Evolutionary conservation across 2,888 invertebrate genomes (phyloP).

Genomic region (Suillia variegata): DNA sequence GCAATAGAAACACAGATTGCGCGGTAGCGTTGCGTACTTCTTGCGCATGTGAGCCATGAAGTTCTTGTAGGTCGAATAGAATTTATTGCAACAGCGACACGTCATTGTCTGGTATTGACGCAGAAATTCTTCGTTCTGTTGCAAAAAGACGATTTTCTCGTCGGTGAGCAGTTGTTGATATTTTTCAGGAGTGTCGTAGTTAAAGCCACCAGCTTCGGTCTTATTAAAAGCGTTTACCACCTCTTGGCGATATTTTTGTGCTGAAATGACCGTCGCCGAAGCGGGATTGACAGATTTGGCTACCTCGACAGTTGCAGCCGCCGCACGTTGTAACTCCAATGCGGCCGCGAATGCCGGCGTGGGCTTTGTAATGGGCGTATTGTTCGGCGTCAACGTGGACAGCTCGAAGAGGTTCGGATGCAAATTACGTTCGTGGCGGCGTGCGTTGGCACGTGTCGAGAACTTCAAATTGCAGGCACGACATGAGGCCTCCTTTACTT

Average conservation of each 20-base stretch:
- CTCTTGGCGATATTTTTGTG: conserved; percentile 50
- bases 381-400: conserved; percentile 44
- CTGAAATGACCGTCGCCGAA: conserved; percentile 45
- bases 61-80: conserved; percentile 58
- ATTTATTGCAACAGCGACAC: conserved; percentile 59
- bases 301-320: conserved; percentile 41
- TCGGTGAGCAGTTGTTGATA: conserved; percentile 56
- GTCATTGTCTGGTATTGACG: conserved; percentile 61
- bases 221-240: conserved; percentile 52
- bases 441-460: conserved; percentile 60
- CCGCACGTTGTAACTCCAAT: conserved; percentile 48
- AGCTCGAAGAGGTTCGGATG: conserved; percentile 57
- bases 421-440: conserved; percentile 60
- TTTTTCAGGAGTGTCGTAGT: conserved; percentile 59
- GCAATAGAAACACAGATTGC: conserved; percentile 61
- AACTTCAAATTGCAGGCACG: conserved; percentile 60
- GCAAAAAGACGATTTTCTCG: conserved; percentile 57
- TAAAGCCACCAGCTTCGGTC: conserved; percentile 50
- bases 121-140: conserved; percentile 57
- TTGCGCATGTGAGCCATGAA: conserved; percentile 62
- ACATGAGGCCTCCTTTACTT: conserved; percentile 57
- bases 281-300: too few species aligned
- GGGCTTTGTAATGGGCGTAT: conserved; percentile 49
- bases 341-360: conserved; percentile 53
- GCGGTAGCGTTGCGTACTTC: conserved; percentile 56